Conservation (phyloP, 1,140 invertebrate genomes). For the Teleopsis dalmanni region DNA sequence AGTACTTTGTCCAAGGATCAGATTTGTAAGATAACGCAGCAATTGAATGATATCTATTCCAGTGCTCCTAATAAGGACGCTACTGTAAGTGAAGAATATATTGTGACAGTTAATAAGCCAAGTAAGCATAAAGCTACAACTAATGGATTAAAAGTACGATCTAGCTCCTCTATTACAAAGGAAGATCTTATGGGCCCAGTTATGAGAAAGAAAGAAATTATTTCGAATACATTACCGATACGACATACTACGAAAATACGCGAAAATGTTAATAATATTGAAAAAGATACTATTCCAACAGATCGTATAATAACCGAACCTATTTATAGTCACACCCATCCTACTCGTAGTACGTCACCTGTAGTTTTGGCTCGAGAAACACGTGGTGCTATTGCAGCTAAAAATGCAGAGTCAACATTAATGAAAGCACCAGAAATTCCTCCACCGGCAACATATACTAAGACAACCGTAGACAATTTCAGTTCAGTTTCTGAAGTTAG, state of each 20-base stretch:
- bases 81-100: conserved; percentile 44
- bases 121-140: conserved; percentile 40
- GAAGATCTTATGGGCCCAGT: conserved; percentile 44
- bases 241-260: not conserved
- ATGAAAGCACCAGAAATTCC: conserved; percentile 21
- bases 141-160: conserved; percentile 54
- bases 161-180: conserved; percentile 53
- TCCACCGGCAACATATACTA: conserved; percentile 4
- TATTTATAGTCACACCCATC: not conserved
- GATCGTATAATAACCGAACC: not conserved
- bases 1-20: conserved; percentile 79
- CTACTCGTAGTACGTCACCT: conserved; percentile 44
- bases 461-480: conserved; percentile 4
- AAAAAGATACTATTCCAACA: not conserved
- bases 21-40: conserved; percentile 70
- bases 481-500: not conserved
- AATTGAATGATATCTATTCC: conserved; percentile 75
- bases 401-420: conserved; percentile 44
- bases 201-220: conserved; percentile 29
- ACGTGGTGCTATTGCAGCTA: conserved; percentile 54
- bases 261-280: not conserved
- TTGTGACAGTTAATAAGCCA: conserved; percentile 52
- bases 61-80: not conserved
- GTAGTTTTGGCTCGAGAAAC: conserved; percentile 56
- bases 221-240: not conserved